Evolutionary conservation across 2,888 invertebrate genomes (phyloP).

Genomic region (Liodrosophila aerea): DNA sequence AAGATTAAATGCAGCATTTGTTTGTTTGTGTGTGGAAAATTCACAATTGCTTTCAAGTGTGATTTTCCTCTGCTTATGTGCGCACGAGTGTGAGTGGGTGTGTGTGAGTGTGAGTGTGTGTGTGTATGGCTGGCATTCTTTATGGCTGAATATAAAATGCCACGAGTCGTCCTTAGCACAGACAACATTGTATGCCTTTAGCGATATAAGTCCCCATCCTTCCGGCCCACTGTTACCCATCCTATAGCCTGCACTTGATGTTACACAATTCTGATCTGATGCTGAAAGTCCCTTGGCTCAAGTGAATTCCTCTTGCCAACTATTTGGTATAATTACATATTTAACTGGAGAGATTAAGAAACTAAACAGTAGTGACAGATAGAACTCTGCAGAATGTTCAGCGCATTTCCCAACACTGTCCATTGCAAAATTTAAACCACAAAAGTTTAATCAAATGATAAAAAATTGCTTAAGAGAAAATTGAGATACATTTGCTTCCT

Average conservation of each 20-base stretch:
- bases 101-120: no score
- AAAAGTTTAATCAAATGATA: no score
- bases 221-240: not conserved
- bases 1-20: constrained; percentile 41
- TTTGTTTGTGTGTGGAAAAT: constrained; percentile 24
- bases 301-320: constrained; percentile 20
- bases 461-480: no score
- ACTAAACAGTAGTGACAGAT: not conserved
- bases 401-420: constrained; percentile 24
- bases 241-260: constrained; percentile 19
- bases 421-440: not conserved
- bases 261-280: constrained; percentile 29
- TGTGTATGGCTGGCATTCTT: not conserved
- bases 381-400: constrained; percentile 28
- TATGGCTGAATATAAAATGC: not conserved
- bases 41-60: constrained; percentile 33
- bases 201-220: not conserved
- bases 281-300: constrained; percentile 8
- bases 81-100: constrained; percentile 1
- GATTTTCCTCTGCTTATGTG: constrained; percentile 14
- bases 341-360: not conserved
- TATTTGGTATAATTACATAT: constrained; percentile 40
- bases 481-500: no score
- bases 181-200: constrained; percentile 31
- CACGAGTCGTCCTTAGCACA: constrained; percentile 4